Base-by-base conservation (phyloP, 2,888 invertebrate genomes). In the Lasioglossum lativentre region DNA sequence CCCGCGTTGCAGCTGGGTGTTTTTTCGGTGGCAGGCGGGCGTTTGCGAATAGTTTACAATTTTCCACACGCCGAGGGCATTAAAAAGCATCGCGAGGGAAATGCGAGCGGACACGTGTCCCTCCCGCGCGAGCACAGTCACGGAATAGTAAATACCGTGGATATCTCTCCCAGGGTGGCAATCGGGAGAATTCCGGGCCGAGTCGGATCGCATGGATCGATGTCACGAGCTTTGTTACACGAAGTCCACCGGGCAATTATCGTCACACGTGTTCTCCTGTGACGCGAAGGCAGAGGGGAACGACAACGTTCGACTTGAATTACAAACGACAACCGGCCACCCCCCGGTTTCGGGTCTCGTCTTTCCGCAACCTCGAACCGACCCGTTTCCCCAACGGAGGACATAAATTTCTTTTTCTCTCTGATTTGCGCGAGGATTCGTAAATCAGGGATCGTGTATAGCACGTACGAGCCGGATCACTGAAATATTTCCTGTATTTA, bases 161-260 rank as follows among this genome's bases (percentile, higher is more conserved):
- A 81, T 86, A 90, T 90, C 80, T 88, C 81, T 90, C 88, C 84
- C 88, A 63, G 78, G 89, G 82, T 88, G 89, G 78, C 89, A 89
- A 88, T 90, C 87, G 89, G 74, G 82, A 80, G 88, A 82, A 88
- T 88, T 88, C 88, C 85, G 76, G 86, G 68, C 73, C 80, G 85
- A 73, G 83, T 45, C 72, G 71, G 77, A 82, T 85, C 75, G 73
- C 70, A 38, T 45, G 88, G 90, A 85, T 90, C 90, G 85, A 88
- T 90, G 89, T 87, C 90, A 85, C 86, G 82, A 81, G 89, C 82
- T 88, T 83, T 81, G 80, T 83, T 81, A 82, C 79, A 73, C 70
- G 75, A 71, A 71, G 79, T 75, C 66, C 52, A 66, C 34, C 78
- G 59, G 56, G 74, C 86, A 87, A 83, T 76, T 87, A 87, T 87